phyloP scores from a whole-genome alignment of 2,888 invertebrate species.

The Pyrrhia umbra region DNA sequence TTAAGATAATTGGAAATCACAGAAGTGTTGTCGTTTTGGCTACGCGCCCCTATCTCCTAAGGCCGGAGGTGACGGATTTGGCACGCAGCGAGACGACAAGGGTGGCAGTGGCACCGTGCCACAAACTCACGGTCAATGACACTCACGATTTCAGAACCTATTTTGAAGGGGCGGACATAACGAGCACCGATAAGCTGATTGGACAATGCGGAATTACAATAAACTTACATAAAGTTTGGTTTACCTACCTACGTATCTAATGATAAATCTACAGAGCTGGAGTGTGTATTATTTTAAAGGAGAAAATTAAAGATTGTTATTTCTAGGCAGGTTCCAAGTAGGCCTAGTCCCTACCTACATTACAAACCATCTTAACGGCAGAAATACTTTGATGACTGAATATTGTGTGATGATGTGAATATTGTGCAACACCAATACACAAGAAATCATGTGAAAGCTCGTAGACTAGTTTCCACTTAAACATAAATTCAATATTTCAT shows the following conservation, averaged over 20 bases:
- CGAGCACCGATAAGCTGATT: conserved; percentile 23
- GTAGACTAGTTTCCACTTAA: not conserved
- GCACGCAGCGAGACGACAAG: conserved; percentile 54
- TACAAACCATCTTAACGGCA: conserved; percentile 7
- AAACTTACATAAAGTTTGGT: too few species aligned
- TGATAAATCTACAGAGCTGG: too few species aligned
- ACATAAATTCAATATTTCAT: not conserved
- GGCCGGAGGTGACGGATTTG: conserved; percentile 56
- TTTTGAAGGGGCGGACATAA: conserved; percentile 42
- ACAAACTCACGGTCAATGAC: conserved; percentile 71
- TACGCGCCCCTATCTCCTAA: conserved; percentile 37
- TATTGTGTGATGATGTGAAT: too few species aligned
- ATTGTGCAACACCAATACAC: conserved; percentile 43
- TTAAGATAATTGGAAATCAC: conserved; percentile 21
- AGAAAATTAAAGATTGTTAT: not conserved
- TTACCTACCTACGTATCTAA: too few species aligned
- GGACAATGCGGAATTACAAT: conserved; percentile 12
- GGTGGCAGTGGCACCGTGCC: conserved; percentile 64
- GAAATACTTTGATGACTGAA: conserved; percentile 25
- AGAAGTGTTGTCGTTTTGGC: conserved; percentile 34
- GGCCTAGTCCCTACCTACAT: too few species aligned
- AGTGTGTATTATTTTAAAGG: too few species aligned
- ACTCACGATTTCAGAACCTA: conserved; percentile 61
- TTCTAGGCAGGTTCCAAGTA: too few species aligned
- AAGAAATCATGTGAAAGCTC: conserved; percentile 13